phyloP scores from a whole-genome alignment of 2,113 vertebrate genomes.

The Cryptomyrus ogoouensis region DNA sequence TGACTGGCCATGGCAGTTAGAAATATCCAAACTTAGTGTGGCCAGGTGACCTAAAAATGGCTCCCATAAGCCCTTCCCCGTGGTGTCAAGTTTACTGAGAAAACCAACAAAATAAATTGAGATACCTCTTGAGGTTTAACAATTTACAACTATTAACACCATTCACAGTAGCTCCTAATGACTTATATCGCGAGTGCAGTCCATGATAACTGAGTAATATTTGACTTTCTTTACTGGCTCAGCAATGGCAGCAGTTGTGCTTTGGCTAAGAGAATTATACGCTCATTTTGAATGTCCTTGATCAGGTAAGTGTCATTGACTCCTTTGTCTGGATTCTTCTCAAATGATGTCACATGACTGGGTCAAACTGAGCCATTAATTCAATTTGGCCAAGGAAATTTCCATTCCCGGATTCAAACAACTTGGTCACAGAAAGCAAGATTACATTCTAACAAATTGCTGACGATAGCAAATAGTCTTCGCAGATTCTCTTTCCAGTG shows the following conservation, averaged over 20 bases:
- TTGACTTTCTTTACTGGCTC: slow-evolving; percentile 19
- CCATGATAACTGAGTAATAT: slow-evolving; percentile 29
- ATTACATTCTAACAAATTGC: slow-evolving; percentile 28
- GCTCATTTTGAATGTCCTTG: slow-evolving; percentile 24
- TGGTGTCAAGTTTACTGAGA: slow-evolving; percentile 6
- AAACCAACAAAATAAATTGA: slow-evolving; percentile 25
- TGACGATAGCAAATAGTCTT: slow-evolving; percentile 26
- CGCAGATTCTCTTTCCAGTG: slow-evolving; percentile 16
- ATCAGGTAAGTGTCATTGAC: slow-evolving; percentile 4
- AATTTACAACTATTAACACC: slow-evolving; percentile 15
- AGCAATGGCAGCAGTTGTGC: slow-evolving; percentile 2
- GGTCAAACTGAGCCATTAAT: slow-evolving; percentile 32
- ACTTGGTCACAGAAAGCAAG: slow-evolving; percentile 22
- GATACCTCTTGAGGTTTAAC: not conserved
- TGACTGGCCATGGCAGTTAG: slow-evolving; percentile 11
- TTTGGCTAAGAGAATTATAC: slow-evolving; percentile 13
- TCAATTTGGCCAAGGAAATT: slow-evolving; percentile 29
- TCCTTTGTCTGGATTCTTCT: slow-evolving; percentile 22
- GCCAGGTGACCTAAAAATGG: not conserved
- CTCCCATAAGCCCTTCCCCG: slow-evolving; percentile 3
- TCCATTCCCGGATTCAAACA: slow-evolving; percentile 26
- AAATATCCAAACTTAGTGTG: not conserved
- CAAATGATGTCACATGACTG: slow-evolving; percentile 24
- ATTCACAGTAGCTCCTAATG: slow-evolving; percentile 16
- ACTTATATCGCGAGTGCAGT: slow-evolving; percentile 21